Percentiles rank a stretch among this genome's conserved stretches.
These are phyloP conservation scores for Orientallactaga sibirica DNA, from an alignment of 2,797 vertebrate genomes.

Conservation along the genomic window DNA sequence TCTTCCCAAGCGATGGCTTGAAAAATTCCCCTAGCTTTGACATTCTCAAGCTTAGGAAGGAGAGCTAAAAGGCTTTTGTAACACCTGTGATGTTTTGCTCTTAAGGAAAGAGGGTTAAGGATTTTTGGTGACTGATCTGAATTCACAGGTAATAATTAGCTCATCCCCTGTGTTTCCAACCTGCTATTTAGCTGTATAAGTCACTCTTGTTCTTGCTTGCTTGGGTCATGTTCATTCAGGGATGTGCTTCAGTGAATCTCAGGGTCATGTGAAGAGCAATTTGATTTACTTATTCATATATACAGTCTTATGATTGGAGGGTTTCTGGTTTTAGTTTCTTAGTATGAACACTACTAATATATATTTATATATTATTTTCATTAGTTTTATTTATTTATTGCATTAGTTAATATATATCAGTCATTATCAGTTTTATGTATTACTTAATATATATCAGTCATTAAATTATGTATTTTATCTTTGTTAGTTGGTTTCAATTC, in stretches of 20 bases:
- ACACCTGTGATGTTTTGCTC: conserved; percentile 27
- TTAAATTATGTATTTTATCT: conserved; percentile 24
- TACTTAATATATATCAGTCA: neutral
- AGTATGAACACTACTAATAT: conserved; percentile 19
- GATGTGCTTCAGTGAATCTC: conserved; percentile 15
- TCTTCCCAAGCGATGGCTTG: neutral
- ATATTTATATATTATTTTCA: neutral
- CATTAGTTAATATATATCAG: neutral
- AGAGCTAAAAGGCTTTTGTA: neutral
- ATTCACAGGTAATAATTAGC: conserved; percentile 34
- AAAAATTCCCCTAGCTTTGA: neutral
- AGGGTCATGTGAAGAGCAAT: conserved; percentile 18
- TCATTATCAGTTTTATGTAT: neutral
- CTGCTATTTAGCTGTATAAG: conserved; percentile 42
- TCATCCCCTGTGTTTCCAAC: conserved; percentile 5
- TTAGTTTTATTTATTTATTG: neutral
- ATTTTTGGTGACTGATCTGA: conserved; percentile 42
- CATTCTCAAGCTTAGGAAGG: conserved; percentile 20
- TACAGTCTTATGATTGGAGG: neutral
- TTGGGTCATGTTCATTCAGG: conserved; percentile 48
- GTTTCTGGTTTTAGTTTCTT: conserved; percentile 34
- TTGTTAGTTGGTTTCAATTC: conserved; percentile 30
- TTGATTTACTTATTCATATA: neutral
- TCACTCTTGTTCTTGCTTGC: conserved; percentile 35
- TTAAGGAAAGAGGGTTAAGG: neutral